Base-by-base conservation (phyloP, 2,797 vertebrate genomes). In the Rousettus madagascariensis region DNA sequence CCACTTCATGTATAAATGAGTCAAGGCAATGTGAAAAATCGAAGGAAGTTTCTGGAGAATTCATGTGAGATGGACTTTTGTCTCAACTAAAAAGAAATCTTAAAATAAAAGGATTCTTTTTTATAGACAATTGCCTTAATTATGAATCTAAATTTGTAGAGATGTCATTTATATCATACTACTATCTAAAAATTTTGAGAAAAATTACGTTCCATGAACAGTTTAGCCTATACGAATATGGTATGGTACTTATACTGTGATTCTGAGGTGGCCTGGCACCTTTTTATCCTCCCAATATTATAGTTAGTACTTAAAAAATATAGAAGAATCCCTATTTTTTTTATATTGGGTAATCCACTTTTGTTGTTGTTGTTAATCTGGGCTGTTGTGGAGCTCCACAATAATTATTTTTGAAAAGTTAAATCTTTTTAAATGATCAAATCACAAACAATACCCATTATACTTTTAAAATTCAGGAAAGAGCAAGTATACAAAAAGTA, bases 381-480 rank as follows among this genome's bases (percentile, higher is more conserved):
- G 8, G 38, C 89, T 96, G 1, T 94, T 68, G 16, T 82, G 75
- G 49, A 86, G 57, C 2, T 66, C 1, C 55, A 78, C 30, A 80
- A 22, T 84, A 78, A 77, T 96, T 95, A 95, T 92, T 95, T 95
- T 74, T 13, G 86, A 85, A 86, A 30, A 22, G 86, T 91, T 97
- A 65, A 95, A 49, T 78, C 26, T 74, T 22, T 94, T 77, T 0
- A 86, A 90, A 72, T 94, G 17, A 61, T 63, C 28, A 12, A 92
- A 69, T 95, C 51, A 22, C 77, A 15, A 59, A 11, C 63, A 94
- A 68, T 93, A 33, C 2, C 11, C 63, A n/a, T 75, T 59, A n/a
- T 96, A 83, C 86, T 95, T 87, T 97, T 90, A 43, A 94, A 93
- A 69, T 41, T 71, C 10, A 2, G 30, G 83, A 53, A 91, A 94